A percentile compares a stretch with the other conserved stretches of the same genome.
Conservation (phyloP, 1,140 invertebrate genomes). For the Sitophilus oryzae region DNA sequence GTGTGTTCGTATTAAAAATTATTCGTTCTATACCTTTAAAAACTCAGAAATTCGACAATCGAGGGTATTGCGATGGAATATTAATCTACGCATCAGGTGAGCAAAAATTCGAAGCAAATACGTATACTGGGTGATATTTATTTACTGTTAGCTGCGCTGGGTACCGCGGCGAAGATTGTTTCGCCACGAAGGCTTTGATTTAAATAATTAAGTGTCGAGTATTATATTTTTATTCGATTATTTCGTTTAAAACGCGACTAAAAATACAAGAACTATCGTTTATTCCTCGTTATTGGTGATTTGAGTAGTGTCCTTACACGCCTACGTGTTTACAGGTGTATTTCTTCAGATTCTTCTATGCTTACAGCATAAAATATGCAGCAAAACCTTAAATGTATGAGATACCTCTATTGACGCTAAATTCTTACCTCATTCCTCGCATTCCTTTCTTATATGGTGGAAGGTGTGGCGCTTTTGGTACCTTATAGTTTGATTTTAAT, state of each 20-base stretch:
- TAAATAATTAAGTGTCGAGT: conserved; percentile 16
- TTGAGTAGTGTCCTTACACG: conserved; percentile 13
- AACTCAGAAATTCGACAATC: conserved; percentile 2
- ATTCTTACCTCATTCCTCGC: conserved; percentile 34
- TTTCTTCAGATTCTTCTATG: conserved; percentile 20
- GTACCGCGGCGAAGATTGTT: conserved; percentile 2
- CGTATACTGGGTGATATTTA: no score
- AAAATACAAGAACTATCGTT: no score
- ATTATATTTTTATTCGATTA: conserved; percentile 3
- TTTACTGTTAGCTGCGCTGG: conserved; percentile 11
- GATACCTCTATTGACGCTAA: conserved; percentile 19
- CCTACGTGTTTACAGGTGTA: conserved; percentile 10
- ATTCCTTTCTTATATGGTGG: conserved; percentile 30
- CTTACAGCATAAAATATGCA: conserved; percentile 15
- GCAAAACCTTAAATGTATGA: conserved; percentile 22
- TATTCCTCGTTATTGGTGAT: conserved; percentile 10
- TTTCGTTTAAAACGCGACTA: not conserved
- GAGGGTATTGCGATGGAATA: conserved; percentile 5
- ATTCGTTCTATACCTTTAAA: conserved; percentile 20
- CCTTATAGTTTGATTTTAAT: conserved; percentile 11
- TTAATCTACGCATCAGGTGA: conserved; percentile 5
- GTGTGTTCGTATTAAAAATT: conserved; percentile 19
- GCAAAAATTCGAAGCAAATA: conserved; percentile 9
- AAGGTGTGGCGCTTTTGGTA: conserved; percentile 31
- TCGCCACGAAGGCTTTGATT: conserved; percentile 22